Base-by-base conservation (phyloP, 1,140 invertebrate species). In the Drosophila ananassae region DNA sequence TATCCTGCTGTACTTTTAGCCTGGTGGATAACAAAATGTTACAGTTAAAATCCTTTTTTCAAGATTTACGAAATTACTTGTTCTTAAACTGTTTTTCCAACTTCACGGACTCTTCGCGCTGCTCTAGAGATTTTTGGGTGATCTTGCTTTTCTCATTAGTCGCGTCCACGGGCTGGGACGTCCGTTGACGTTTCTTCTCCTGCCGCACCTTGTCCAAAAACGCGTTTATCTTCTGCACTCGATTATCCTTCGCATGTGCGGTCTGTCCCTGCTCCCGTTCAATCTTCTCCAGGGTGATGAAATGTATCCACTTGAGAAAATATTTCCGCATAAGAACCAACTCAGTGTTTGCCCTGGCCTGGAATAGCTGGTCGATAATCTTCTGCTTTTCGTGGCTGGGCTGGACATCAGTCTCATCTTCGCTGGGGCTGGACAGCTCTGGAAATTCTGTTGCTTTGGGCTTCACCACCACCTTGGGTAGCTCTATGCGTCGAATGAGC, bases 1-100 rank as follows among this genome's bases (percentile, higher is more conserved):
- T 94, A 61, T 94, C 92, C 83, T 94, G 94, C 87, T 95, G 95
- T 12, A 94, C 92, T 79, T 94, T 94, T 21, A 94, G 94, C 71
- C 94, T 94, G 55, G 59, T 71, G 64, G 55, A 17, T 5, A 24
- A 22, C 9, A 28, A 37, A 13, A 2, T 0, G 24, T n/a, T 59
- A 37, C 12, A 37, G 12, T 37, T 12, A 4, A 3, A 12, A 12
- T 37, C 10, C 10, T 37, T 37, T 37, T 37, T 32, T 37, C n/a
- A 12, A 37, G 12, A 37, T 37, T 37, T 4, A 12, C 0, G 3
- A 1, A 4, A 77, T 53, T 73, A 92, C 89, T 92, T 90, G 39
- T 91, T 91, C 41, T 91, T 83, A 17, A 84, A 91, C 56, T 92
- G 91, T 25, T 91, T 92, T 5, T 73, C 73, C 50, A 89, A 48